A percentile compares a stretch with the other conserved stretches of the same genome.
These are phyloP conservation scores for Kryptolebias ocellatus DNA, from an alignment of 2,797 vertebrate species.

Conservation along the genomic window DNA sequence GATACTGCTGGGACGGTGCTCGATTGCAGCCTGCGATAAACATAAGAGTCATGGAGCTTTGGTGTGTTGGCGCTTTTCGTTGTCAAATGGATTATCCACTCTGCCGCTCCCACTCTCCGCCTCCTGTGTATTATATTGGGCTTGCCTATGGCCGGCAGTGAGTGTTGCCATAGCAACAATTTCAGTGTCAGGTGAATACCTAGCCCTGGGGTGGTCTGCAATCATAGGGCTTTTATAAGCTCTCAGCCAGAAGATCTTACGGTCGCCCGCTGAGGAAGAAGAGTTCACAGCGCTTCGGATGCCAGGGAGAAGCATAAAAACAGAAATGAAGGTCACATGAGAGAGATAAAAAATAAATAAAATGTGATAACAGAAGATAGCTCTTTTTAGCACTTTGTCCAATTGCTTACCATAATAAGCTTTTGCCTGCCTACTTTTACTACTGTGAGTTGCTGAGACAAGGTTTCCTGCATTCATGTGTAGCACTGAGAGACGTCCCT, in stretches of 20 bases:
- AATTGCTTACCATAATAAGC: conserved; percentile 32
- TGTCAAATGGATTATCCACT: conserved; percentile 66
- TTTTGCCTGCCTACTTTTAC: conserved; percentile 12
- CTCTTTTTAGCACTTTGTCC: conserved; percentile 55
- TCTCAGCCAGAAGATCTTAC: conserved; percentile 65
- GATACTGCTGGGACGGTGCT: conserved; percentile 18
- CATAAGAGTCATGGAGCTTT: conserved; percentile 27
- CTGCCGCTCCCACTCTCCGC: conserved; percentile 25
- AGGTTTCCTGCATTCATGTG: conserved; percentile 38
- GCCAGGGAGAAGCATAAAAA: conserved; percentile 32
- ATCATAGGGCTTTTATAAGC: conserved; percentile 69
- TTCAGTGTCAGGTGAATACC: conserved; percentile 63
- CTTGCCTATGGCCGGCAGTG: conserved; percentile 36
- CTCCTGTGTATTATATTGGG: conserved; percentile 41
- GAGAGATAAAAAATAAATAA: conserved; percentile 13
- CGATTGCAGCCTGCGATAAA: conserved; percentile 26
- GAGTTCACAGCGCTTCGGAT: conserved; percentile 58
- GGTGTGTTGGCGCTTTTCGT: conserved; percentile 55
- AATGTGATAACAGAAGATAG: conserved; percentile 60
- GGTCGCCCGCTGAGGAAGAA: conserved; percentile 57
- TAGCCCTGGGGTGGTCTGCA: conserved; percentile 60
- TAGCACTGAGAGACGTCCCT: conserved; percentile 29
- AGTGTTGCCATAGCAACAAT: conserved; percentile 71
- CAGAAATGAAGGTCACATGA: conserved; percentile 25
- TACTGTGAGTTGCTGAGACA: conserved; percentile 20